A percentile compares a stretch with the other conserved stretches of the same genome.
Conservation (phyloP, 1,140 invertebrate species). For the Cydia splendana region DNA sequence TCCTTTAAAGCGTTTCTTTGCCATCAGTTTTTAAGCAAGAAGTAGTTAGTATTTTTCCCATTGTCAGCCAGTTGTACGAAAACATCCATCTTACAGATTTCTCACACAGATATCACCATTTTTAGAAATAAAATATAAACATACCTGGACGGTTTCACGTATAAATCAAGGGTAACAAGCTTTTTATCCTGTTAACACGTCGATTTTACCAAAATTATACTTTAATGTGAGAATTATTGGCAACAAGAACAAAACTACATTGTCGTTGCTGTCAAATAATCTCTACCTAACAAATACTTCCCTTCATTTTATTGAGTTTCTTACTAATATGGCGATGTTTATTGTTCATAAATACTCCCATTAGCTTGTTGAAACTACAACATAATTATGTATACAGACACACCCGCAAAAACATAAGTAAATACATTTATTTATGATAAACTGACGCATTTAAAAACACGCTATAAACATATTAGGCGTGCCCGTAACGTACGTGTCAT, state of each 20-base stretch:
- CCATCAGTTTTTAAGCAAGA: no score
- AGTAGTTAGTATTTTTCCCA: no score
- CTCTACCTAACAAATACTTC: neutral
- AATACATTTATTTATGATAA: neutral
- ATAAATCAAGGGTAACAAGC: no score
- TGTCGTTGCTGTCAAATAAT: neutral
- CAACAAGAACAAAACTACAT: neutral
- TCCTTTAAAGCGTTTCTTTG: no score
- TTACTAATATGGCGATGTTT: neutral
- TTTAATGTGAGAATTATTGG: neutral
- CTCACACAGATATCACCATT: neutral
- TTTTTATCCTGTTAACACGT: no score
- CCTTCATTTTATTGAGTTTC: neutral
- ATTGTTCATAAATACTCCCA: slow-evolving; percentile 11
- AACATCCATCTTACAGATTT: neutral
- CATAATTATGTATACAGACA: slow-evolving; percentile 1
- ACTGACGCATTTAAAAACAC: neutral
- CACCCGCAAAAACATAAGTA: neutral
- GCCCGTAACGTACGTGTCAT: neutral
- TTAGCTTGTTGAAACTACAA: neutral
- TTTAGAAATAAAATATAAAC: neutral
- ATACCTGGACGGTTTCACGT: no score
- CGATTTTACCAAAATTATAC: no score
- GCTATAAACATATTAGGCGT: neutral
- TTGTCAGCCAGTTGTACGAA: no score